These are phyloP conservation scores for Rhamphomyia laevipes DNA, from an alignment of 2,888 invertebrate species.

Conservation along the genomic window DNA sequence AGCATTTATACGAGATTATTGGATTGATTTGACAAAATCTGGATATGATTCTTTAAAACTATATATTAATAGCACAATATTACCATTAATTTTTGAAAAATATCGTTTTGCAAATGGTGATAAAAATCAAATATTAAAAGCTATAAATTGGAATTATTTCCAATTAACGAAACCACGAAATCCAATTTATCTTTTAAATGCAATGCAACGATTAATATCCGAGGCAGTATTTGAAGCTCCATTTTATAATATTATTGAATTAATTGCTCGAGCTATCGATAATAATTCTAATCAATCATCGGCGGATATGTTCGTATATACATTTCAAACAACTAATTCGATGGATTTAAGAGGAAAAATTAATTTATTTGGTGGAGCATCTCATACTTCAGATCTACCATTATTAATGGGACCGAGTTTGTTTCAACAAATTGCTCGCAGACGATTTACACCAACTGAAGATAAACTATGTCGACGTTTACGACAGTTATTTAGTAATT, in stretches of 20 bases:
- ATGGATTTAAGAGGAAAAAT: constrained; percentile 36
- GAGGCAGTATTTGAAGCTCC: constrained; percentile 34
- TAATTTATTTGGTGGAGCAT: constrained; percentile 43
- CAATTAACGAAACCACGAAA: constrained; percentile 14
- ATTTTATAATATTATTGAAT: constrained; percentile 27
- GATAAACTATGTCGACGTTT: constrained; percentile 43
- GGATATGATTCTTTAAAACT: constrained; percentile 43
- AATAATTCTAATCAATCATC: not conserved
- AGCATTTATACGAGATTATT: constrained; percentile 47
- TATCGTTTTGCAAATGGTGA: constrained; percentile 28
- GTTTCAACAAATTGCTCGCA: constrained; percentile 52
- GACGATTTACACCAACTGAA: constrained; percentile 48
- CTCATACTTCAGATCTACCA: constrained; percentile 54
- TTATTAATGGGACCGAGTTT: constrained; percentile 53
- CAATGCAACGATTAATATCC: constrained; percentile 32
- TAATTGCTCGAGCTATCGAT: constrained; percentile 15
- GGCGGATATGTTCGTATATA: constrained; percentile 26
- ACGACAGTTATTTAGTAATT: constrained; percentile 41
- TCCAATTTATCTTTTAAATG: constrained; percentile 24
- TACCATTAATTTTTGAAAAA: constrained; percentile 45
- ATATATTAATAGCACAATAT: constrained; percentile 44
- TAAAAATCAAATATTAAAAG: constrained; percentile 21
- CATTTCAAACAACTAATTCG: constrained; percentile 31
- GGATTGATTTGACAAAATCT: constrained; percentile 46
- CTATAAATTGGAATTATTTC: constrained; percentile 35